phyloP scores from a whole-genome alignment of 1,140 invertebrate species.

The Adelges cooleyi region DNA sequence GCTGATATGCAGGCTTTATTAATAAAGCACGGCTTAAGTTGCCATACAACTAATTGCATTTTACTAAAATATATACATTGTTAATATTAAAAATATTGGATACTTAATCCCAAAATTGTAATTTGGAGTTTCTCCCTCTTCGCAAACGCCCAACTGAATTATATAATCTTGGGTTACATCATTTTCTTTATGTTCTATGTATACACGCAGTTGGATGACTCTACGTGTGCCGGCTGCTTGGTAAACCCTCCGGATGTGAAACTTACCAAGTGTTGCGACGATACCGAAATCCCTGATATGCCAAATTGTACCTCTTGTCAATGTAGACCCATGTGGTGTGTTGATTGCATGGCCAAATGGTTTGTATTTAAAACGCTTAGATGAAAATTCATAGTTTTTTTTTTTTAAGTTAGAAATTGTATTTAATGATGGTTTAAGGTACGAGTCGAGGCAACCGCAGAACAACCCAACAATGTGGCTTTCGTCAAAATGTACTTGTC shows the following conservation, averaged over 20 bases:
- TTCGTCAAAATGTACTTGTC: constrained; percentile 73
- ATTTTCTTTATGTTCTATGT: no score
- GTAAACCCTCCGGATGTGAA: constrained; percentile 66
- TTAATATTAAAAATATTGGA: no score
- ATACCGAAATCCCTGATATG: constrained; percentile 38
- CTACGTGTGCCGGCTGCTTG: constrained; percentile 81
- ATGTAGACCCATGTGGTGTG: constrained; percentile 82
- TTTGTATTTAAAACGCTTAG: no score
- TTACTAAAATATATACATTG: no score
- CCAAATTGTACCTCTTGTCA: constrained; percentile 48
- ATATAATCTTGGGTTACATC: no score
- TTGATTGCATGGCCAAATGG: constrained; percentile 77
- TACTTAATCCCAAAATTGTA: no score
- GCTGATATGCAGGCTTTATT: no score
- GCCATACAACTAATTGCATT: no score
- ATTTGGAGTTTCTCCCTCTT: no score
- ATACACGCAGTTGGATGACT: constrained; percentile 58
- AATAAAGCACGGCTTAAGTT: no score
- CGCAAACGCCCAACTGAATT: no score
- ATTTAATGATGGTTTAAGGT: constrained; percentile 40
- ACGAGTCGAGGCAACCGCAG: constrained; percentile 70
- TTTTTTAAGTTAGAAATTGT: not conserved
- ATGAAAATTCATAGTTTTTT: constrained; percentile 9
- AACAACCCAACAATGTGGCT: constrained; percentile 64
- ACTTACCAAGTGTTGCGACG: constrained; percentile 58